Evolutionary conservation across 1,140 invertebrate genomes (phyloP).

Genomic region (Teleogryllus occipitalis): DNA sequence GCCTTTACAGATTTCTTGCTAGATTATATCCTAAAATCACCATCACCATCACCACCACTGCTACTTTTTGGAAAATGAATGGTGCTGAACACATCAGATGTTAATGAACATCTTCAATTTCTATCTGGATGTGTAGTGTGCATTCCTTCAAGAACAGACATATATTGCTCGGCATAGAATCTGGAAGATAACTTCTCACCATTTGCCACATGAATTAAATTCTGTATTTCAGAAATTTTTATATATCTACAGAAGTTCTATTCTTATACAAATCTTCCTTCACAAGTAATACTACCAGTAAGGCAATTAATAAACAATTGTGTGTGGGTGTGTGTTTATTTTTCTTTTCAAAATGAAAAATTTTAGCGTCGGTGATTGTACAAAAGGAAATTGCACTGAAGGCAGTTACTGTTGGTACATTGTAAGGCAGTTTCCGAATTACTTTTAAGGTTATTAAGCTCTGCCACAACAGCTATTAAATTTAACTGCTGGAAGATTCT

Average conservation of each 20-base stretch:
- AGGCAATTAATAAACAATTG: not conserved
- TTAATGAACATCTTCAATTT: no score
- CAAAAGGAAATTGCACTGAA: not conserved
- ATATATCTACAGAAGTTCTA: not conserved
- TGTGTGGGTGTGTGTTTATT: not conserved
- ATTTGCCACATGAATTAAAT: not conserved
- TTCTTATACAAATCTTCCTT: not conserved
- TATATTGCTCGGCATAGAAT: not conserved
- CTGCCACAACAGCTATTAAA: not conserved
- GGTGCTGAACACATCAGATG: no score
- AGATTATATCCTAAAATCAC: no score
- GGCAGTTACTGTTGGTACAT: not conserved
- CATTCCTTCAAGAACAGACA: no score
- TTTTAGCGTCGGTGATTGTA: not conserved
- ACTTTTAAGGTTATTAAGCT: not conserved
- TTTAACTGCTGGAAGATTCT: not conserved
- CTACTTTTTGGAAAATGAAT: no score
- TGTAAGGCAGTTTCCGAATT: not conserved
- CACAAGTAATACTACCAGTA: not conserved
- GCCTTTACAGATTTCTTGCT: no score
- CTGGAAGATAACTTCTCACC: not conserved
- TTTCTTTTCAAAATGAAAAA: not conserved
- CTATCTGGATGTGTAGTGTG: no score
- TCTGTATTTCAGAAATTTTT: not conserved
- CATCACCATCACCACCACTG: no score